Evolutionary conservation across 2,113 vertebrate species (phyloP), one percentile per base, ranked within the genome.

Genomic region (Sylvia atricapilla): DNA sequence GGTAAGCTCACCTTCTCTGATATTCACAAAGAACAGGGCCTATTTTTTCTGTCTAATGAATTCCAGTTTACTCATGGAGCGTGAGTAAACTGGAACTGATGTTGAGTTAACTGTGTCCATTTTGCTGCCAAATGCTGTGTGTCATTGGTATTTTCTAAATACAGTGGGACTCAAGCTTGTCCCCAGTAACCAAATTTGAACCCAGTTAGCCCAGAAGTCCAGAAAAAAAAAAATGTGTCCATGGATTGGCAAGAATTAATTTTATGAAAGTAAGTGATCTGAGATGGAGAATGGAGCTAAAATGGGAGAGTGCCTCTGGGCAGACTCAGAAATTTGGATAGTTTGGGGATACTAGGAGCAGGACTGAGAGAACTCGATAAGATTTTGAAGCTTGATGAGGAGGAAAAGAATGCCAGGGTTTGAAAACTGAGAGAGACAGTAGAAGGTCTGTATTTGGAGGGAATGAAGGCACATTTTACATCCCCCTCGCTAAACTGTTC

Each of bases 351-450:
- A 37, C 11, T 11, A 17, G 25, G 20, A 47, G 13, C 63, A 10
- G 3, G 9, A 53, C 7, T 75, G 18, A 9, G 21, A 74, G 28
- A 74, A 77, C 4, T 30, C 27, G 44, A 15, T 20, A 14, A 47
- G 10, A 72, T 9, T 18, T 43, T 81, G 43, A 77, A 78, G 8
- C 4, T 23, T 91, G 23, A 37, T 49, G 13, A 49, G 6, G 5
- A 3, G 6, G 7, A 3, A 55, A 50, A 66, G 23, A 79, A 17
- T 18, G 0, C 1, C 12, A 6, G 20, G 1, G 13, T 67, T 90
- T 72, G 22, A 67, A 47, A 39, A 33, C 20, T 19, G 22, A 19
- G 33, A 9, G 11, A 22, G 30, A 7, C 23, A n/a, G 18, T 15
- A 28, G 20, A 35, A 82, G 8, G 30, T 47, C 33, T 68, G 15